These are phyloP conservation scores for Leucoptera coffeella DNA, from an alignment of 2,888 invertebrate genomes.

Conservation along the genomic window DNA sequence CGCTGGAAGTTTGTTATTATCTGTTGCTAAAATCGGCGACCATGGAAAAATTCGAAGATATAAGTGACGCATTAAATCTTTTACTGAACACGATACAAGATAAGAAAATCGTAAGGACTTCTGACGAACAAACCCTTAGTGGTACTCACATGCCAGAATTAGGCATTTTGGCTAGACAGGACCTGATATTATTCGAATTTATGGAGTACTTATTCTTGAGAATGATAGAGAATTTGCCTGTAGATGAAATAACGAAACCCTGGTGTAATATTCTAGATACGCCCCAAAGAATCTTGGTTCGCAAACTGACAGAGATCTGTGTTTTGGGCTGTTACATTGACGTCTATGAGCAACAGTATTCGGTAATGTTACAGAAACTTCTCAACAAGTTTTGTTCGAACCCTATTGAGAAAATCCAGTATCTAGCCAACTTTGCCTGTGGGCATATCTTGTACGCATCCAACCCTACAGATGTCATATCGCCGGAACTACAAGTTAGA, in stretches of 20 bases:
- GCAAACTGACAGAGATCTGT: conserved; percentile 38
- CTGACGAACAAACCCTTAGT: conserved; percentile 18
- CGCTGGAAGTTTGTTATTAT: conserved; percentile 22
- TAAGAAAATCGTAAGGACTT: conserved; percentile 20
- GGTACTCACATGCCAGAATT: conserved; percentile 20
- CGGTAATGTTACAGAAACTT: conserved; percentile 30
- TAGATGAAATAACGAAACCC: conserved; percentile 23
- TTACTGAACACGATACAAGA: conserved; percentile 30
- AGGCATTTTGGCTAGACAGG: conserved; percentile 21
- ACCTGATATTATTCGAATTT: conserved; percentile 49
- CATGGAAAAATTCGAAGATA: conserved; percentile 25
- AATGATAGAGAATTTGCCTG: conserved; percentile 38
- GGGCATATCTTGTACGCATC: conserved; percentile 33
- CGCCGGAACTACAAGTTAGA: conserved; percentile 42
- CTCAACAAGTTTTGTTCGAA: conserved; percentile 33
- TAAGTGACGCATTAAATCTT: conserved; percentile 27
- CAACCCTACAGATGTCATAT: conserved; percentile 33
- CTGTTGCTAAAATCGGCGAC: conserved; percentile 37
- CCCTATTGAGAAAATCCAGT: conserved; percentile 41
- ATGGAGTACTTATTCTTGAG: conserved; percentile 47
- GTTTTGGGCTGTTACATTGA: conserved; percentile 36
- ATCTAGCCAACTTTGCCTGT: conserved; percentile 52
- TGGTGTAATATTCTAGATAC: conserved; percentile 35
- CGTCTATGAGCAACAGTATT: conserved; percentile 24
- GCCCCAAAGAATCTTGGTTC: conserved; percentile 25